A percentile compares a stretch with the other conserved stretches of the same genome.
These are phyloP conservation scores for Ylistrum balloti DNA, from an alignment of 1,140 invertebrate genomes.

Conservation along the genomic window DNA sequence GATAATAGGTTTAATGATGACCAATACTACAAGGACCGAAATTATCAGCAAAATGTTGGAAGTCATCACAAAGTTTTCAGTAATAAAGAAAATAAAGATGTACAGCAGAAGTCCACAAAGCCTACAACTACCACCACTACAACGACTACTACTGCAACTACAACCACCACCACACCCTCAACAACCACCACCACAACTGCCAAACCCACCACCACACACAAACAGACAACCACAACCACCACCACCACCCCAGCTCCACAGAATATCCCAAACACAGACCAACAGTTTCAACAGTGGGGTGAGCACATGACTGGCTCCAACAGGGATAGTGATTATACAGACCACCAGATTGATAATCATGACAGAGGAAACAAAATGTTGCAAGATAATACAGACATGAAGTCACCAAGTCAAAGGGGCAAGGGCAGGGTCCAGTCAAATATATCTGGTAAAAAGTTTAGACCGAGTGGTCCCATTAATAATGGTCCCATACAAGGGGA, in stretches of 20 bases:
- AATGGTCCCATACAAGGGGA: background rate
- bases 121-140: background rate
- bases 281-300: background rate
- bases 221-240: constrained; percentile 45
- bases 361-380: background rate
- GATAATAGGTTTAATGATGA: background rate
- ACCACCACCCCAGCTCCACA: constrained; percentile 41
- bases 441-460: background rate
- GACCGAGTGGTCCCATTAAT: background rate
- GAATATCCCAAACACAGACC: background rate
- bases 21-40: constrained; percentile 15
- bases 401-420: background rate
- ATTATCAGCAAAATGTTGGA: background rate
- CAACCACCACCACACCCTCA: background rate
- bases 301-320: background rate
- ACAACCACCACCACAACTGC: background rate
- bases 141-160: background rate
- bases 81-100: constrained; percentile 18
- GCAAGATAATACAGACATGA: background rate
- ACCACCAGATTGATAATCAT: background rate
- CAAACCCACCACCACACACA: constrained; percentile 17
- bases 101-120: background rate
- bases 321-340: background rate
- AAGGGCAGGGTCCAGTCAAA: background rate
- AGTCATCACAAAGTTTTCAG: background rate